phyloP scores from a whole-genome alignment of 37 sponge, comb jelly and placozoan species.

The Halisarca cf. caerulea region DNA sequence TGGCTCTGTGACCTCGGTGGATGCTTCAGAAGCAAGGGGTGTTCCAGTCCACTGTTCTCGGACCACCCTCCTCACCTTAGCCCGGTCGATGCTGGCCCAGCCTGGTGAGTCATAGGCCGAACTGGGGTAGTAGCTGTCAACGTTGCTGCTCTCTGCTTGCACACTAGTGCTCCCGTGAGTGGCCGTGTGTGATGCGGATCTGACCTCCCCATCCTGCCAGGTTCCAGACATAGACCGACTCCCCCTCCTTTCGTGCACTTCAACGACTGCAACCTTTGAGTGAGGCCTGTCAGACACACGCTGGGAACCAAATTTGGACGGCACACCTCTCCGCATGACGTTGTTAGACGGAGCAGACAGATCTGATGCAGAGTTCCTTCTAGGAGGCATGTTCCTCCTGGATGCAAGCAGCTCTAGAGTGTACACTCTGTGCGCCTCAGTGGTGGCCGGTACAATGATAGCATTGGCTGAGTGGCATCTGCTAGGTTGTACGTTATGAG shows the following conservation, averaged over 20 bases:
- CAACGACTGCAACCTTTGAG: neutral
- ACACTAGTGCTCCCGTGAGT: neutral
- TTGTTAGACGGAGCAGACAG: neutral
- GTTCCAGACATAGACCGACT: neutral
- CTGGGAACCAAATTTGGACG: neutral
- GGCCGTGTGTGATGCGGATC: constrained; percentile 2
- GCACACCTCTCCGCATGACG: neutral
- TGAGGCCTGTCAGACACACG: neutral
- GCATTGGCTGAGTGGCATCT: neutral
- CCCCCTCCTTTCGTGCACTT: too few relatives aligned
- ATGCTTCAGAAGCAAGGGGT: constrained; percentile 11
- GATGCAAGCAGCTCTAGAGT: neutral
- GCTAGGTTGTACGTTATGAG: too few relatives aligned
- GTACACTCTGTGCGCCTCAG: neutral
- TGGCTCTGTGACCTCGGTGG: neutral
- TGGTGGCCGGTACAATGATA: neutral
- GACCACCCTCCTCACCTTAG: neutral
- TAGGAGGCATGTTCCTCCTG: neutral
- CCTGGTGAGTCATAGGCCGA: neutral
- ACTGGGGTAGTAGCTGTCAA: constrained; percentile 11
- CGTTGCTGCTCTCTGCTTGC: constrained; percentile 12
- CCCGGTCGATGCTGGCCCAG: constrained; percentile 3
- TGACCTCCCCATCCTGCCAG: neutral
- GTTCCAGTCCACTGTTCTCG: constrained; percentile 27
- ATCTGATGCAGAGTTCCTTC: neutral